Evolutionary conservation across 1,140 invertebrate genomes (phyloP).

Genomic region (Paralvinella palmiformis): DNA sequence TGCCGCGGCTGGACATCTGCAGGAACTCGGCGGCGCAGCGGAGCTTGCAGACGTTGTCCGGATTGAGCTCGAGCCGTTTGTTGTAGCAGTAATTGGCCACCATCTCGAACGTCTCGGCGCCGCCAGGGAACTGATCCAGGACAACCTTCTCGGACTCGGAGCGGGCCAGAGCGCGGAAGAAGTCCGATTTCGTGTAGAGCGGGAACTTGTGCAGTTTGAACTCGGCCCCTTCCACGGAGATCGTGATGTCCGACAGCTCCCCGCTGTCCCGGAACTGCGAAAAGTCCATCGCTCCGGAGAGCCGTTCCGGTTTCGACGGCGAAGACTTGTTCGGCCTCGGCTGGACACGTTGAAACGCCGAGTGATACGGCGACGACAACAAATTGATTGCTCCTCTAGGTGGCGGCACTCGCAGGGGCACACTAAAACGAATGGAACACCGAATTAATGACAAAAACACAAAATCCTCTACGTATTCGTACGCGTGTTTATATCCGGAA

Average conservation of each 20-base stretch:
- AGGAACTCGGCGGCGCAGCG: slow-evolving; percentile 42
- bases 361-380: too few species aligned
- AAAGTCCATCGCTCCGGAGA: slow-evolving; percentile 48
- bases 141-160: slow-evolving; percentile 24
- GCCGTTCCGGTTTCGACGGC: too few species aligned
- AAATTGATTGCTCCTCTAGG: too few species aligned
- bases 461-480: too few species aligned
- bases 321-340: too few species aligned
- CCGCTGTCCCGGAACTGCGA: slow-evolving; percentile 42
- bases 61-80: slow-evolving; percentile 37
- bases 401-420: too few species aligned
- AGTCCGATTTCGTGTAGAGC: slow-evolving; percentile 42
- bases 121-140: slow-evolving; percentile 41
- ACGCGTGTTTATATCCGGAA: too few species aligned
- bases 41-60: slow-evolving; percentile 39
- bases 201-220: slow-evolving; percentile 46
- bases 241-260: slow-evolving; percentile 43
- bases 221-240: slow-evolving; percentile 31
- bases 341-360: too few species aligned
- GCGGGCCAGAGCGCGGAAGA: slow-evolving; percentile 37
- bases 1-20: slow-evolving; percentile 39
- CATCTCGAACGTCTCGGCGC: slow-evolving; percentile 35
- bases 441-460: too few species aligned
- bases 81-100: slow-evolving; percentile 48
- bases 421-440: too few species aligned